Percentiles rank a stretch among this genome's conserved stretches.
These are phyloP conservation scores for Drosophila parabipectinata DNA, from an alignment of 1,140 invertebrate species.

Conservation along the genomic window DNA sequence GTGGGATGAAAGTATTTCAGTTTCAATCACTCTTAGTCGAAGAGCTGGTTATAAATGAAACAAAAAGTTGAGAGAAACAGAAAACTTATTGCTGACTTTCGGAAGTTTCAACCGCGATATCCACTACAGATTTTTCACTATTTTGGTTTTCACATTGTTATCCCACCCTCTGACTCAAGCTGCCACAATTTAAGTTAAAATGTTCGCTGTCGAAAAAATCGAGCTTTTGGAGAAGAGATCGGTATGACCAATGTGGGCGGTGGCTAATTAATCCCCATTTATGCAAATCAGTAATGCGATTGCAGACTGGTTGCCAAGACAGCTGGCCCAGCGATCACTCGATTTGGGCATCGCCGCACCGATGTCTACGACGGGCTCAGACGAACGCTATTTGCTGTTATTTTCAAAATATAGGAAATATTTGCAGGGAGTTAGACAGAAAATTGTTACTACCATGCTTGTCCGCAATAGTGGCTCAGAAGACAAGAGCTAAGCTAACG, in stretches of 20 bases:
- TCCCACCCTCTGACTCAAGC: background rate
- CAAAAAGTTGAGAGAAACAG: constrained; percentile 4
- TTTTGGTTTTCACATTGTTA: constrained; percentile 30
- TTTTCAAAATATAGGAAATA: background rate
- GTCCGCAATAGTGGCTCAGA: constrained; percentile 26
- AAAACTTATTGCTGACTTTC: constrained; percentile 24
- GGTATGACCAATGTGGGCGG: constrained; percentile 24
- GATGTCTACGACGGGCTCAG: constrained; percentile 13
- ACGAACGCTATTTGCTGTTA: background rate
- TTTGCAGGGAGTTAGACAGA: background rate
- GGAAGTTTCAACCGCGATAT: constrained; percentile 9
- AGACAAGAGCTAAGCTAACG: constrained; percentile 69
- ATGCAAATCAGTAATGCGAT: constrained; percentile 47
- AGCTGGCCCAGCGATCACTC: constrained; percentile 22
- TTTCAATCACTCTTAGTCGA: constrained; percentile 18
- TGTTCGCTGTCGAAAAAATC: constrained; percentile 32
- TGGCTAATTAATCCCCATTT: constrained; percentile 54
- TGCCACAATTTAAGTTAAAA: constrained; percentile 9
- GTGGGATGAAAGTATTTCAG: constrained; percentile 12
- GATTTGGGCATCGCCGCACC: constrained; percentile 36
- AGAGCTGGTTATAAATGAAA: background rate
- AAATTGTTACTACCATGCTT: constrained; percentile 21
- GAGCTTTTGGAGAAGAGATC: background rate
- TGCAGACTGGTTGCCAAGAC: background rate
- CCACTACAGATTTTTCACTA: constrained; percentile 34